Evolutionary conservation across 1,140 invertebrate genomes (phyloP), one percentile per base, ranked within the genome.

Genomic region (Globodera ellingtonae): DNA sequence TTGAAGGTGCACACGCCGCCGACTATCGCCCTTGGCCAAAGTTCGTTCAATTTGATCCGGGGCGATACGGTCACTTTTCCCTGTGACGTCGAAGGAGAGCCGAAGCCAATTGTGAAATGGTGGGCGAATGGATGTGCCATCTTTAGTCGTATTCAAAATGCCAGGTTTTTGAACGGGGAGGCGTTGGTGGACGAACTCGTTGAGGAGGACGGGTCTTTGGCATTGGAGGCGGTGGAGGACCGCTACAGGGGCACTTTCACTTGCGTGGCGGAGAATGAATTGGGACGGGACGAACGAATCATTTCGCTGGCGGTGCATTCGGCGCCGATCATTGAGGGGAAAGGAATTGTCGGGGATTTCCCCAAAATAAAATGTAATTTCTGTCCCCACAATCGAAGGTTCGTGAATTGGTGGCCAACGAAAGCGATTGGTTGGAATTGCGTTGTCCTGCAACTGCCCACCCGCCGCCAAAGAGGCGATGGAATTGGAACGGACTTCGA

Each of bases 221-320:
- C 82, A 7, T 79, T 88, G 35, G 82, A 88, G n/a, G 75, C 75
- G n/a, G 83, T 88, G 3, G 70, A 78, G 8, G 86, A 87, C 66
- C 56, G 47, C 13, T 79, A 88, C 44, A 52, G 85, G 35, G 87
- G 87, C 24, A 73, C 78, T 13, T 88, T 86, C 62, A 87, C 81
- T 50, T 88, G 87, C 66, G 77, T 85, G 24, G 88, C 87, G 35
- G 59, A 72, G 47, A 88, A 88, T 70, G 75, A 66, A 13, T 79
- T 89, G 66, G 87, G 87, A 56, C 67, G 65, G 7, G 86, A 88
- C 71, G 87, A 88, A 70, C 59, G 79, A 2, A 59, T 56, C n/a
- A 81, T 89, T 2, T 78, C 71, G 10, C 81, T 88, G 6, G 88
- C 84, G 1, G 85, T 88, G 10, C 87, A 89, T 80, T 86, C 82